Conservation (phyloP, 2,797 vertebrate genomes). For the Meriones psammophilus region DNA sequence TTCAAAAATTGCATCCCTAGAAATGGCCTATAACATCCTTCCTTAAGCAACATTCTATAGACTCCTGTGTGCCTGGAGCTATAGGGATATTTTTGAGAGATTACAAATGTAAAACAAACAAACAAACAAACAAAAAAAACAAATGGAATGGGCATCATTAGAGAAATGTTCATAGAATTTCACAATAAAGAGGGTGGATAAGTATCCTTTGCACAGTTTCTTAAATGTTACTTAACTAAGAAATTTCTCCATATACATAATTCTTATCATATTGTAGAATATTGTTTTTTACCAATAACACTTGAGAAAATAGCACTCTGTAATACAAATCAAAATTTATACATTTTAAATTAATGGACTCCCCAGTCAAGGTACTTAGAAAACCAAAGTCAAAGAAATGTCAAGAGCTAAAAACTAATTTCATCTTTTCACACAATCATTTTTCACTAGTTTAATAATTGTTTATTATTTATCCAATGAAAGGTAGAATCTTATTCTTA, state of each 20-base stretch:
- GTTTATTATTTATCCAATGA: constrained; percentile 46
- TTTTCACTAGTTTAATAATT: neutral
- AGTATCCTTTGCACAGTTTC: constrained; percentile 31
- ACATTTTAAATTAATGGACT: constrained; percentile 53
- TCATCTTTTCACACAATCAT: constrained; percentile 31
- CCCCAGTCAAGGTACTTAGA: neutral
- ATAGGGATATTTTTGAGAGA: constrained; percentile 59
- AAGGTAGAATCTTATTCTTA: constrained; percentile 9
- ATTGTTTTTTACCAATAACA: constrained; percentile 37
- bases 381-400: neutral
- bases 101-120: neutral
- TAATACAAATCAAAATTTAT: constrained; percentile 39
- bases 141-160: constrained; percentile 26
- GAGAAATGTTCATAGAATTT: constrained; percentile 53
- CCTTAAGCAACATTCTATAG: neutral
- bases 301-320: constrained; percentile 35
- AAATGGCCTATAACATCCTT: neutral
- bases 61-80: neutral
- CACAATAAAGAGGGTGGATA: neutral
- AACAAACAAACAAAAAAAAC: no score
- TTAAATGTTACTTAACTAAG: constrained; percentile 57
- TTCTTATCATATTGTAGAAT: constrained; percentile 39
- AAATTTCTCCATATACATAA: neutral
- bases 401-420: neutral
- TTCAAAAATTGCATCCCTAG: neutral